These are phyloP conservation scores for Hirudo medicinalis DNA, from an alignment of 1,140 invertebrate species.

Conservation along the genomic window DNA sequence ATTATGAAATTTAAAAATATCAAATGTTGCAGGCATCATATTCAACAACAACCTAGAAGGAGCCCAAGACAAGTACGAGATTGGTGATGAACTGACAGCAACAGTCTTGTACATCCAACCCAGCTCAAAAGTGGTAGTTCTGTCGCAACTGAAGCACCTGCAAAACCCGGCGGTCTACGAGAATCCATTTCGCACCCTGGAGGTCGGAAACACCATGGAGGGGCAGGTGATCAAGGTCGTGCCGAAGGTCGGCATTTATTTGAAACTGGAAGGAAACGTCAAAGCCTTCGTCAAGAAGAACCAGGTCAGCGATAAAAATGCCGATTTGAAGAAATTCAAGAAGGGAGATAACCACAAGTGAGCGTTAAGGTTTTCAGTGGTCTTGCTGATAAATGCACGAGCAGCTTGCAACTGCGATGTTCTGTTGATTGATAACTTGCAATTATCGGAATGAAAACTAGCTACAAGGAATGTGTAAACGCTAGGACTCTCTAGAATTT, in stretches of 20 bases:
- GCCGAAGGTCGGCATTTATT: neutral
- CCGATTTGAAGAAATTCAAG: conserved; percentile 2
- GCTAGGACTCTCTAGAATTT: too few relatives aligned
- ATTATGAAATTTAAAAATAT: too few relatives aligned
- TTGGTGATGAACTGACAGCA: neutral
- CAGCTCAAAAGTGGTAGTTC: neutral
- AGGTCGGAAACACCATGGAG: neutral
- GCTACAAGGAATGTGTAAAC: too few relatives aligned
- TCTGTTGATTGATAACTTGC: too few relatives aligned
- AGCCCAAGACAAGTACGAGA: neutral
- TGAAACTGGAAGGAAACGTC: neutral
- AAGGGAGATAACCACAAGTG: neutral
- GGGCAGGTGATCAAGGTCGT: neutral
- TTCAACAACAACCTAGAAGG: neutral
- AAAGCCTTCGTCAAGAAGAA: neutral
- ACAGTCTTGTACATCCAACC: neutral
- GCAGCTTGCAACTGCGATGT: too few relatives aligned
- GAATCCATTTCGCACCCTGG: neutral
- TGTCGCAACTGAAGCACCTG: conserved; percentile 1
- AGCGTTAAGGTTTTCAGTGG: too few relatives aligned
- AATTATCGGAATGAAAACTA: too few relatives aligned
- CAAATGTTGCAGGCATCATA: conserved; percentile 8
- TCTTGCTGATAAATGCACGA: too few relatives aligned
- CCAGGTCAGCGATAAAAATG: neutral
- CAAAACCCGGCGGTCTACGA: neutral